Evolutionary conservation across 2,113 vertebrate genomes (phyloP).

Genomic region (Centropus unirufus): DNA sequence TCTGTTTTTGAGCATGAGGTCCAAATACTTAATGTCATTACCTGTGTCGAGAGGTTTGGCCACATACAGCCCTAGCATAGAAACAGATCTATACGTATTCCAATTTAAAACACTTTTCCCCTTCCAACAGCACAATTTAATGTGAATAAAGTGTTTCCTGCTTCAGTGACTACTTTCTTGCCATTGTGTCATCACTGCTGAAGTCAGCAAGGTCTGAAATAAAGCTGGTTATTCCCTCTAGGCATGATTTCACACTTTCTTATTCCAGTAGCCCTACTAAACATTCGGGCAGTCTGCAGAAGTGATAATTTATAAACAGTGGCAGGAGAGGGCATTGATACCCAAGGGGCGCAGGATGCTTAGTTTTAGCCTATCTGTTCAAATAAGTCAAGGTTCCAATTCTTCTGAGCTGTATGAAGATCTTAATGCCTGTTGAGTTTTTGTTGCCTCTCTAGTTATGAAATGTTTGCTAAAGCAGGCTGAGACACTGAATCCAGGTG

Average conservation of each 20-base stretch:
- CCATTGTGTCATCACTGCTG: background rate
- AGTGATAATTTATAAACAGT: background rate
- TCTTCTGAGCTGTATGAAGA: background rate
- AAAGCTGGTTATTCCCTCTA: background rate
- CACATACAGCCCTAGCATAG: background rate
- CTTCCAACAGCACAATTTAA: background rate
- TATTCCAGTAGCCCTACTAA: background rate
- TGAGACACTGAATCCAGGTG: background rate
- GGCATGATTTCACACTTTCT: background rate
- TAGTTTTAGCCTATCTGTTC: slow-evolving; percentile 21
- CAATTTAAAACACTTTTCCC: background rate
- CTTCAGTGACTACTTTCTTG: background rate
- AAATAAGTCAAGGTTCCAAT: background rate
- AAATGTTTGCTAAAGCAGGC: background rate
- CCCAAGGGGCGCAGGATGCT: background rate
- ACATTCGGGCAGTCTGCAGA: background rate
- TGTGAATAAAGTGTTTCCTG: background rate
- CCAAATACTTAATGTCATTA: background rate
- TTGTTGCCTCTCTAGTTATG: background rate
- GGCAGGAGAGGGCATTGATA: background rate
- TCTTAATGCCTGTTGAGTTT: background rate
- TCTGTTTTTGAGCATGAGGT: background rate
- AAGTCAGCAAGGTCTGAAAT: background rate
- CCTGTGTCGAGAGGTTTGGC: background rate
- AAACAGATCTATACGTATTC: background rate